A percentile compares a stretch with the other conserved stretches of the same genome.
These are phyloP conservation scores for Stomatorhinus ivindoensis DNA, from an alignment of 2,113 vertebrate genomes.

Conservation along the genomic window DNA sequence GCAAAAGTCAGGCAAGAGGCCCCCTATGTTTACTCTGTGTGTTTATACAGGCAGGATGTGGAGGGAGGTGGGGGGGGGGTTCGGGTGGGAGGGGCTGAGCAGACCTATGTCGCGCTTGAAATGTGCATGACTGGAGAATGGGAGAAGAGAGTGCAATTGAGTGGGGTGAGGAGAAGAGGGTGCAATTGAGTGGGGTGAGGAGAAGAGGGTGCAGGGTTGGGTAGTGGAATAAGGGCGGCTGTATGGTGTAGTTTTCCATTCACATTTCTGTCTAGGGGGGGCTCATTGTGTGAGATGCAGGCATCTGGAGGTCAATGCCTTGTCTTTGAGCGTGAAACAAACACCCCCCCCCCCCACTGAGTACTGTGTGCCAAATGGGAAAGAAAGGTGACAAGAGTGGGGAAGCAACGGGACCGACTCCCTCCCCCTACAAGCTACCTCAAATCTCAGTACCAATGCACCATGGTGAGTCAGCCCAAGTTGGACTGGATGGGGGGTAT, in stretches of 20 bases:
- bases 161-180: not conserved
- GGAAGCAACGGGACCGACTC: not conserved
- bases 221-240: not conserved
- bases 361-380: conserved; percentile 23
- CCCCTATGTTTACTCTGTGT: conserved; percentile 11
- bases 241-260: conserved; percentile 8
- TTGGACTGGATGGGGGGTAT: not conserved
- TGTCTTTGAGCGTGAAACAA: conserved; percentile 29
- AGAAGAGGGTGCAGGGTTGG: not conserved
- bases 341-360: not conserved
- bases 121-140: not conserved
- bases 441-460: not conserved
- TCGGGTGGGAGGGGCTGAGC: not conserved
- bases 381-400: conserved; percentile 31
- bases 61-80: not conserved
- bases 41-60: not conserved
- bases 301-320: conserved; percentile 33
- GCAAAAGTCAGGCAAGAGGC: conserved; percentile 4
- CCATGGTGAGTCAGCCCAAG: not conserved
- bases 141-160: not conserved
- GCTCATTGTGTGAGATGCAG: conserved; percentile 32
- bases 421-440: not conserved
- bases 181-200: not conserved
- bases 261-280: conserved; percentile 15
- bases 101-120: not conserved